Evolutionary conservation across 2,113 vertebrate species (phyloP).

Genomic region (Pagrus major): DNA sequence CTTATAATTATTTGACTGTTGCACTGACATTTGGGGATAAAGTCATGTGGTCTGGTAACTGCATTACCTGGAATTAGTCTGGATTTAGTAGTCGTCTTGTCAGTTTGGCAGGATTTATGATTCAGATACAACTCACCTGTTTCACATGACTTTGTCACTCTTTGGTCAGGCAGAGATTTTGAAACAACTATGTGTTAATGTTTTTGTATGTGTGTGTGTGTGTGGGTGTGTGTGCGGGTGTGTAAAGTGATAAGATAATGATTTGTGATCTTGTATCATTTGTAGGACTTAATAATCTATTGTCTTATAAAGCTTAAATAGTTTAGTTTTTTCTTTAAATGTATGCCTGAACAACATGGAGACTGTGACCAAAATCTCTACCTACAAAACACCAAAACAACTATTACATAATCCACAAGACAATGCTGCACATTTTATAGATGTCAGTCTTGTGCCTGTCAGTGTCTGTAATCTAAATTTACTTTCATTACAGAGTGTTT

Average conservation of each 20-base stretch:
- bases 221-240: neutral
- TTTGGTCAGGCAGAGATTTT: neutral
- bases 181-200: neutral
- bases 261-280: neutral
- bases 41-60: neutral
- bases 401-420: no score
- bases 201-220: neutral
- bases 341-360: no score
- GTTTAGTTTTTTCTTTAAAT: no score
- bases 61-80: slow-evolving; percentile 16
- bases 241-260: no score
- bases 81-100: neutral
- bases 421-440: no score
- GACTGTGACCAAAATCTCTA: no score
- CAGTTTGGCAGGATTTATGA: slow-evolving; percentile 5
- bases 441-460: no score
- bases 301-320: neutral
- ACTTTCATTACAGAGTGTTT: neutral
- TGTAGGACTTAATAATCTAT: neutral
- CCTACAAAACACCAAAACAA: no score
- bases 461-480: neutral
- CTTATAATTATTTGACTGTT: neutral
- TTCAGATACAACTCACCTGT: slow-evolving; percentile 12
- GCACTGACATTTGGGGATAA: neutral
- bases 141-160: slow-evolving; percentile 1